Evolutionary conservation across 1,140 invertebrate genomes (phyloP), one percentile per base, ranked within the genome.

Genomic region (Hyles euphorbiae): DNA sequence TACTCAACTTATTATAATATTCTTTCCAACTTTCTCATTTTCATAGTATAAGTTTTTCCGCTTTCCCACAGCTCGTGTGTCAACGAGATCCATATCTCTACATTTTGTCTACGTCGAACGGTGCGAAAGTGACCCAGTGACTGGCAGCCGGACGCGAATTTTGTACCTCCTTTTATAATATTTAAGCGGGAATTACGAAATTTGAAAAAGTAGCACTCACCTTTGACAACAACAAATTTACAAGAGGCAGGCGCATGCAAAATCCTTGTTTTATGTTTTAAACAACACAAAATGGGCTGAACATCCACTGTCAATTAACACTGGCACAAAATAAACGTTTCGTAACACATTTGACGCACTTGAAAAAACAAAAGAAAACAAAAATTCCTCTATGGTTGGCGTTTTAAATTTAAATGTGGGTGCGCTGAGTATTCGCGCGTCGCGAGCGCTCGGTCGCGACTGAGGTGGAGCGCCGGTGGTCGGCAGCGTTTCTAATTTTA

Each of bases 401-500:
- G 34, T 73, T 74, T 67, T 61, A 66, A 70, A 68, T 71, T 63
- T 63, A 58, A 63, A 70, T 64, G 56, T 58, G 43, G 50, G 55
- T 55, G 52, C 55, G 54, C 54, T 34, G 52, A 22, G 46, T 44
- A 58, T 63, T 45, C 64, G 46, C 50, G 36, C 76, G 76, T 70
- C 66, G 73, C 74, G 75, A 76, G 73, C 68, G 73, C 78, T 72
- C 59, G 62, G 56, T 70, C 68, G 75, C 81, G 83, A 86, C 80
- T 84, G 76, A 66, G 61, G 34, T 5, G 47, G 57, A 74, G 74
- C 74, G 74, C 72, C 67, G 60, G 74, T 66, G 68, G 67, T 64
- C 63, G 76, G 65, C 62, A 61, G 68, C 72, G 72, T 73, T 78
- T 87, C 83, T 87, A 87, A 87, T 83, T 86, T 83, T 86, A 84